phyloP scores from a whole-genome alignment of 2,797 vertebrate species.

The Bryconaethiops microstoma region DNA sequence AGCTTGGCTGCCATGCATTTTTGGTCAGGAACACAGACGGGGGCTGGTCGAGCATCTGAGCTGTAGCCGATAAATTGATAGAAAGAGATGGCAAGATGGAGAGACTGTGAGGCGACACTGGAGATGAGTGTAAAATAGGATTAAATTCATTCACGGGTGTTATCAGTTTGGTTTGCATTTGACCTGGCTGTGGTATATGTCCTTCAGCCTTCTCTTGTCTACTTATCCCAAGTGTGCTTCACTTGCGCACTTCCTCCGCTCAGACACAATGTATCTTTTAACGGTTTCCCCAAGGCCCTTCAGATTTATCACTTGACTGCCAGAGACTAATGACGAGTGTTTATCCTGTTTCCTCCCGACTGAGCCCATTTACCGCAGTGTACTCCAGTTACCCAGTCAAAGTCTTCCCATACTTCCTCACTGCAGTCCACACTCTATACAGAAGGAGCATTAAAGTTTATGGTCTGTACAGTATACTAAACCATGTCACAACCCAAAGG shows the following conservation, averaged over 20 bases:
- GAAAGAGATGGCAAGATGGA: constrained; percentile 58
- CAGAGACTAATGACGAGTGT: constrained; percentile 28
- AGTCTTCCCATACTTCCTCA: background rate
- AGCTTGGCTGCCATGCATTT: constrained; percentile 63
- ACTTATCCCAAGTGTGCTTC: constrained; percentile 15
- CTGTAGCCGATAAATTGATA: constrained; percentile 27
- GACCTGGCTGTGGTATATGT: constrained; percentile 53
- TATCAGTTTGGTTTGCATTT: constrained; percentile 42
- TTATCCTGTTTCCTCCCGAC: constrained; percentile 11
- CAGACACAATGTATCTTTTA: constrained; percentile 44
- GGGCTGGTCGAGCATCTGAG: constrained; percentile 54
- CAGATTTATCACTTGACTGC: constrained; percentile 21
- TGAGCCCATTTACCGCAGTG: background rate
- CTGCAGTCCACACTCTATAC: background rate
- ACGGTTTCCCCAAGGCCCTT: constrained; percentile 16
- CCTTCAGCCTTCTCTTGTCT: constrained; percentile 31
- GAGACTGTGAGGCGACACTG: constrained; percentile 64
- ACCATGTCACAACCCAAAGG: background rate
- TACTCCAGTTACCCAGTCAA: background rate
- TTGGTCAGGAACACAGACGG: constrained; percentile 60
- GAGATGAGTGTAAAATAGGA: constrained; percentile 52
- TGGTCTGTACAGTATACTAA: background rate
- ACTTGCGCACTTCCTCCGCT: constrained; percentile 45
- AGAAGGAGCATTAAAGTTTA: background rate
- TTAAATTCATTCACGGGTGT: constrained; percentile 53